Base-by-base conservation (phyloP, 2,797 vertebrate species). In the Eidolon dupreanum region DNA sequence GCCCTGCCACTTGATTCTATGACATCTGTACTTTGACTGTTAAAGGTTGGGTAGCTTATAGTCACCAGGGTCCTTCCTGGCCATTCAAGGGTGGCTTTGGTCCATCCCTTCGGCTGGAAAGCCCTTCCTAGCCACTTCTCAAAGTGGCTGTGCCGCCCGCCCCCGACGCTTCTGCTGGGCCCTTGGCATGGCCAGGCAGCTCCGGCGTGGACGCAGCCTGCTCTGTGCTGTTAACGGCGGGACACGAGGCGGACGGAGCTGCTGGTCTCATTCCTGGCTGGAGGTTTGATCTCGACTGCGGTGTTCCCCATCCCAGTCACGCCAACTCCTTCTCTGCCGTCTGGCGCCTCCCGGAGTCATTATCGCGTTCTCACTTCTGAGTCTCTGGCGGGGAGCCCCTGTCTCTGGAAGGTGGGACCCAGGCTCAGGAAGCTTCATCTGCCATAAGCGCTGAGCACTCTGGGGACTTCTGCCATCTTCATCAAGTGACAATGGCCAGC, bases 71-170 rank as follows among this genome's bases (percentile, higher is more conserved):
- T 10, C 22, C 20, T n/a, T 49, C 49, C 33, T 4, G 11, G 11
- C 16, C 33, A 24, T 6, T 12, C 57, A 8, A 7, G 3, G n/a
- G 5, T 20, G 28, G 17, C 2, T 6, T 61, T 17, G 1, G n/a
- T 12, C n/a, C 46, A 6, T 0, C n/a, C 16, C 26, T 33, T 13
- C 31, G 15, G 43, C 9, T 1, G 26, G 57, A 51, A 28, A 36
- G 43, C n/a, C 77, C 53, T 43, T 16, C 16, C 43, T 70, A 12
- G 3, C 51, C 19, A 65, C n/a, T 24, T 74, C 6, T 11, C 38
- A 33, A 17, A 22, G 20, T 5, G 68, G 12, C 57, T 12, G 31
- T 59, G n/a, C 24, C 12, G 26, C 24, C 16, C 83, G 46, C 2
- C n/a, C 16, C 24, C 33, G 17, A 33, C 5, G 38, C 22, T 28